Evolutionary conservation across 2,113 vertebrate species (phyloP), one percentile per base, ranked within the genome.

Genomic region (Brachypteracias leptosomus): DNA sequence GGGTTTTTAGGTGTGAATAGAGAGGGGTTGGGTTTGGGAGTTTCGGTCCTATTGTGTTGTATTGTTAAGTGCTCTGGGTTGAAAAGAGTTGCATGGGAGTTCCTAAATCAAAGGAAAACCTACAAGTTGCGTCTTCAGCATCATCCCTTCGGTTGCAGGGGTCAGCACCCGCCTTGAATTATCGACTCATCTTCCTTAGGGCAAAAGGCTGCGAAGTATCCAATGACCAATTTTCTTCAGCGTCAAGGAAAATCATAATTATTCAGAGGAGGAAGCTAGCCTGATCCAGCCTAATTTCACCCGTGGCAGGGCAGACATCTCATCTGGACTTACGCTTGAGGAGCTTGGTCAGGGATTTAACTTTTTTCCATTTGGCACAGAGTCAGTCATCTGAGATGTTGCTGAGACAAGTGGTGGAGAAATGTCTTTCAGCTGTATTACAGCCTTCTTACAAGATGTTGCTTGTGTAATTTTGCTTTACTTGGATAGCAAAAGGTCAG

Each of bases 341-440:
- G 66, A 85, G 81, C 67, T 88, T 51, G 77, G 7, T 88, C 65
- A 44, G 88, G 91, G 77, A 25, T 96, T 96, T 95, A 96, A 96
- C 74, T 96, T 92, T 79, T 93, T 88, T 49, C 42, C 31, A 42
- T 76, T 94, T 73, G 84, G 66, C 85, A 28, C 68, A 24, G 68
- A 90, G 68, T 72, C 87, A 89, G 68, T 72, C 87, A 29, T 70
- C 13, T 15, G 44, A 35, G 65, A 62, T 78, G 55, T n/a, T 75
- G 68, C 29, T 16, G 79, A 94, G 80, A 31, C 46, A 89, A 91
- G 61, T 44, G 21, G 19, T 70, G 78, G 70, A 77, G 82, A 95
- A 95, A 91, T 46, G n/a, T 38, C 26, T 82, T 89, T 76, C 14
- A 33, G 35, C 28, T 6, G 0, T 74, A 26, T 82, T 63, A 7